A percentile compares a stretch with the other conserved stretches of the same genome.
Conservation (phyloP, 2,888 invertebrate species). For the Cancer borealis region DNA sequence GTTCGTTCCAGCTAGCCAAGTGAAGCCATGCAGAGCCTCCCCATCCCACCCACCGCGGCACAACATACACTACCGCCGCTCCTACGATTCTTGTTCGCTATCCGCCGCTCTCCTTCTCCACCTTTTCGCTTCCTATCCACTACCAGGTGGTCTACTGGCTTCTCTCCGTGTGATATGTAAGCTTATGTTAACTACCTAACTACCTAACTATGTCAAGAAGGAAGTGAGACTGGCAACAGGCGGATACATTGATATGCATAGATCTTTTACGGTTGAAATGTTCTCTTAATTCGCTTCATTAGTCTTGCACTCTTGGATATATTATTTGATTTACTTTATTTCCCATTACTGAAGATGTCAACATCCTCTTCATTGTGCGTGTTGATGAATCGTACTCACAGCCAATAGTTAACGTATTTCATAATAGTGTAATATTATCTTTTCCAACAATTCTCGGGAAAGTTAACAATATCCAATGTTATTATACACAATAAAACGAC, state of each 20-base stretch:
- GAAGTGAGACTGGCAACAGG: conserved; percentile 38
- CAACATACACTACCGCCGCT: not conserved
- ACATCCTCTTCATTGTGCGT: not conserved
- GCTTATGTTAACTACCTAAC: conserved; percentile 25
- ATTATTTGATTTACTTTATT: not conserved
- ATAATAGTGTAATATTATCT: not conserved
- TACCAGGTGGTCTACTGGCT: conserved; percentile 34
- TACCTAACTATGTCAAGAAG: conserved; percentile 18
- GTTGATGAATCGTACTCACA: conserved; percentile 1
- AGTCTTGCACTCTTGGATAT: not conserved
- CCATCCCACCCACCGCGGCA: not conserved
- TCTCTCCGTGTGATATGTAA: conserved; percentile 41
- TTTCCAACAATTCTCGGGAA: not conserved
- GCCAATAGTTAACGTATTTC: not conserved
- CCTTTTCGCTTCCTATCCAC: conserved; percentile 21
- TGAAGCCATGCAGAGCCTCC: not conserved
- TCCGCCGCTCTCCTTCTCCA: not conserved
- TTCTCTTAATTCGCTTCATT: too few relatives aligned
- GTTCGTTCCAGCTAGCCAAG: not conserved
- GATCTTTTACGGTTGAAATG: conserved; percentile 1
- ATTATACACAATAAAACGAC: not conserved
- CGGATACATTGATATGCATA: conserved; percentile 38
- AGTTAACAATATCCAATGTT: not conserved
- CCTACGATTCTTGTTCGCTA: not conserved
- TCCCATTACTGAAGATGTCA: not conserved